A percentile compares a stretch with the other conserved stretches of the same genome.
These are phyloP conservation scores for Microctonus hyperodae DNA, from an alignment of 2,888 invertebrate species.

Conservation along the genomic window DNA sequence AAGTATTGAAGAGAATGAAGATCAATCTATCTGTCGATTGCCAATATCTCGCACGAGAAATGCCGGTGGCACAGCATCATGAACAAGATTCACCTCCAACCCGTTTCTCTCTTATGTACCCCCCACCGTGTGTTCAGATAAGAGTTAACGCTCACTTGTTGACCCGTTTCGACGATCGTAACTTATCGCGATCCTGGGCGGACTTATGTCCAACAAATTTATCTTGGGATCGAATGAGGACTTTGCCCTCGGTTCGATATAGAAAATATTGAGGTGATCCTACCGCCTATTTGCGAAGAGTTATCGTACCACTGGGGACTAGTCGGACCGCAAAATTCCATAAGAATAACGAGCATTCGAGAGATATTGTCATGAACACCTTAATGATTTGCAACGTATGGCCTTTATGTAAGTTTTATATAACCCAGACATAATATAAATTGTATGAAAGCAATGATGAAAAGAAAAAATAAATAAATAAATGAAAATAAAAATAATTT, in stretches of 20 bases:
- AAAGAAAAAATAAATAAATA: not conserved
- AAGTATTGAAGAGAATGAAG: constrained; percentile 9
- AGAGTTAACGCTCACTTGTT: constrained; percentile 58
- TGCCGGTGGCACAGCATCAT: constrained; percentile 35
- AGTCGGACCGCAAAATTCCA: not conserved
- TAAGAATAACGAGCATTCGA: not conserved
- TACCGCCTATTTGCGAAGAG: constrained; percentile 20
- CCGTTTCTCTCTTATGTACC: not conserved
- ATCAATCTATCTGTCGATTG: constrained; percentile 50
- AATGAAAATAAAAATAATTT: not conserved
- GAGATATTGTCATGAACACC: not conserved
- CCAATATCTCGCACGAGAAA: constrained; percentile 48
- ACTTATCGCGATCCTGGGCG: constrained; percentile 29
- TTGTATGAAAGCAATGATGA: not conserved
- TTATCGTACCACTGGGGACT: constrained; percentile 19
- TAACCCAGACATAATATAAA: not conserved
- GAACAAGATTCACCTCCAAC: constrained; percentile 41
- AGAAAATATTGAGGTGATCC: constrained; percentile 29
- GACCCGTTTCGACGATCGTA: constrained; percentile 45
- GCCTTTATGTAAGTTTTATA: not conserved
- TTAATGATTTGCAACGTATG: not conserved
- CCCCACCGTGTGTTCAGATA: constrained; percentile 44
- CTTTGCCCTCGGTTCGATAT: constrained; percentile 16
- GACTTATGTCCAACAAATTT: constrained; percentile 31
- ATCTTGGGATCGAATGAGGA: constrained; percentile 30